phyloP scores from a whole-genome alignment of 1,140 invertebrate species.

The Paramacrobiotus metropolitanus region DNA sequence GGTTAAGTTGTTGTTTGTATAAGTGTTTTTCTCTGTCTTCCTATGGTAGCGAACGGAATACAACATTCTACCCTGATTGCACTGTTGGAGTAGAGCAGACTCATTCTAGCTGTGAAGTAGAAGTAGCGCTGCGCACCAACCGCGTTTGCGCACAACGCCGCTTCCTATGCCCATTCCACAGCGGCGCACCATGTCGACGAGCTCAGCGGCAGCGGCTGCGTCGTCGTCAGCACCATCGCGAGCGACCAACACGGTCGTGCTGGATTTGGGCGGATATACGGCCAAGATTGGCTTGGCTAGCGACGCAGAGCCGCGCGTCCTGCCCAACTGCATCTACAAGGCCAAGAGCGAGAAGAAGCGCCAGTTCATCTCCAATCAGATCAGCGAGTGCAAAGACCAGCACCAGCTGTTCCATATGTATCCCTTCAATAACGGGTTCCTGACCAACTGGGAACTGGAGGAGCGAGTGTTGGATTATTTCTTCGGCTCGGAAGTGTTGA shows the following conservation, averaged over 20 bases:
- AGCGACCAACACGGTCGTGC: conserved; percentile 38
- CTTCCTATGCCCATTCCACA: too few relatives aligned
- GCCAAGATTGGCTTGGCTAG: conserved; percentile 55
- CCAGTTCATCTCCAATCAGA: conserved; percentile 73
- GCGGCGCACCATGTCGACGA: too few relatives aligned
- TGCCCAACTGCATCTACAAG: conserved; percentile 94
- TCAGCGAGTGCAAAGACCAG: conserved; percentile 83
- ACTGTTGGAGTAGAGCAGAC: too few relatives aligned
- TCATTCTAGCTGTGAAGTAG: too few relatives aligned
- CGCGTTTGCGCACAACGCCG: too few relatives aligned
- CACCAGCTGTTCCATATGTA: conserved; percentile 80
- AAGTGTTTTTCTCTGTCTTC: too few relatives aligned
- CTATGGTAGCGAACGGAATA: too few relatives aligned
- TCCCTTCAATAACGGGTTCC: conserved; percentile 78
- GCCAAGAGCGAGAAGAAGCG: conserved; percentile 78
- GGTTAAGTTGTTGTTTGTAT: too few relatives aligned
- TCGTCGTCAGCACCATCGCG: too few relatives aligned
- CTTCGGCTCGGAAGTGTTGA: conserved; percentile 64
- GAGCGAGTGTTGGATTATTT: conserved; percentile 90
- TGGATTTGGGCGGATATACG: conserved; percentile 65
- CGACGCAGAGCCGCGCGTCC: conserved; percentile 35
- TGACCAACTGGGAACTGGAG: conserved; percentile 82
- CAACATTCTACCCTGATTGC: too few relatives aligned
- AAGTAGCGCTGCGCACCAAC: too few relatives aligned
- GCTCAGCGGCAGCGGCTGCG: too few relatives aligned